Evolutionary conservation across 1,140 invertebrate species (phyloP), one percentile per base, ranked within the genome.

Genomic region (Diprion similis): DNA sequence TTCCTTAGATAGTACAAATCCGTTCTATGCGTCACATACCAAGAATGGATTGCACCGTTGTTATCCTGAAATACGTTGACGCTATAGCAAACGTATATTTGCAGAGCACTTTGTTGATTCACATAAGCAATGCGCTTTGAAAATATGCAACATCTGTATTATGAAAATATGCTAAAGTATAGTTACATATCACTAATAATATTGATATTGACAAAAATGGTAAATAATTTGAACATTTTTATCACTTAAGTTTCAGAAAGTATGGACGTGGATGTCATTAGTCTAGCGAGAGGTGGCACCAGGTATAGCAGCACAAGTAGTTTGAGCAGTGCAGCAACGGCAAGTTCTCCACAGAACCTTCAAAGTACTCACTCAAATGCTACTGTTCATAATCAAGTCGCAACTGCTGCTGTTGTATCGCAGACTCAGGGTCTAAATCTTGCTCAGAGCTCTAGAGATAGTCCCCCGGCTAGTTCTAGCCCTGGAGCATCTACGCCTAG

Each of bases 221-320:
- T 37, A 37, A 37, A 37, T 37, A 37, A 37, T 37, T 37, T 37
- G 24, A 37, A 37, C 2, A 6, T 37, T 37, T 37, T 37, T 37
- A 24, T 68, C 74, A 71, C 19, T 69, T 3, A 66, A 84, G 77
- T 84, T 78, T 75, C 74, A 80, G 86, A 87, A 75, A 77, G 73
- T 10, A 85, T 86, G 82, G 86, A 88, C 64, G 82, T 88, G 0
- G 86, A 88, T 17, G 79, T 83, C n/a, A 79, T 80, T 51, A 82
- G 81, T 51, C 75, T 88, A 1, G 79, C 86, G 37, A 81, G 86
- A 13, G 81, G 84, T 71, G 88, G 87, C 18, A 87, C 86, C 1
- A 84, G 87, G 78, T 89, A 89, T 73, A 89, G 87, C 71, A 89
- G 85, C 73, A 88, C 87, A 11, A 88, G 87, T 71, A 87, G 85